Base-by-base conservation (phyloP, 2,888 invertebrate species). In the Xestia rhomboidea region DNA sequence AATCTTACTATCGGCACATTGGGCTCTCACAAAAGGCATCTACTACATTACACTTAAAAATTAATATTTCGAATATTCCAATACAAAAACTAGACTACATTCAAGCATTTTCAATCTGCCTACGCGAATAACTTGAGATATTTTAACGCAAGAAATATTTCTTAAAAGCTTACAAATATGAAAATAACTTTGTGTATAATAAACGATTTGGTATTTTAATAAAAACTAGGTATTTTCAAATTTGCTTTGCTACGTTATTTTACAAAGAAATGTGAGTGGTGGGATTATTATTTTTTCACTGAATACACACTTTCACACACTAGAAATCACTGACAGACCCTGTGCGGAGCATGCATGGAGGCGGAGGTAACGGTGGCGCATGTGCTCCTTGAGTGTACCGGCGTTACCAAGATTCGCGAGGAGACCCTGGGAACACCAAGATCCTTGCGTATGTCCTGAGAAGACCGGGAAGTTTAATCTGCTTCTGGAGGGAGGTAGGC, bases 121-220 rank as follows among this genome's bases (percentile, higher is more conserved):
- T 24, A 64, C 38, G 1, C 18, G 8, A 15, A 69, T 30, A 71
- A 66, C 27, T 27, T 27, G 5, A 41, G 0, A 72, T 41, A 78
- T 71, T 83, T 57, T 51, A 68, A 60, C 21, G 13, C 49, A 34
- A 68, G 18, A 64, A 69, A 68, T 72, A 66, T 66, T 72, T 69
- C 2, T 73, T 51, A 41, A 83, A 67, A 27, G 70, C 30, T 10
- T 38, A 68, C 18, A 70, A 44, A 70, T 77, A 73, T 70, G 70
- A 71, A 68, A 83, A 77, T 78, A 46, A 21, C 49, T 49, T 15
- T 27, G n/a, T 73, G 24, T 46, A 46, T 69, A 49, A 57, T 67
- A 68, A 78, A 30, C 44, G 60, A 71, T 38, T 51, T 24, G 70
- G 57, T 70, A 78, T 66, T 67, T 81, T 41, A 67, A 81, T 78